Percentiles rank a stretch among this genome's conserved stretches.
Conservation (phyloP, 2,888 invertebrate genomes). For the Agrilus cyanescens region DNA sequence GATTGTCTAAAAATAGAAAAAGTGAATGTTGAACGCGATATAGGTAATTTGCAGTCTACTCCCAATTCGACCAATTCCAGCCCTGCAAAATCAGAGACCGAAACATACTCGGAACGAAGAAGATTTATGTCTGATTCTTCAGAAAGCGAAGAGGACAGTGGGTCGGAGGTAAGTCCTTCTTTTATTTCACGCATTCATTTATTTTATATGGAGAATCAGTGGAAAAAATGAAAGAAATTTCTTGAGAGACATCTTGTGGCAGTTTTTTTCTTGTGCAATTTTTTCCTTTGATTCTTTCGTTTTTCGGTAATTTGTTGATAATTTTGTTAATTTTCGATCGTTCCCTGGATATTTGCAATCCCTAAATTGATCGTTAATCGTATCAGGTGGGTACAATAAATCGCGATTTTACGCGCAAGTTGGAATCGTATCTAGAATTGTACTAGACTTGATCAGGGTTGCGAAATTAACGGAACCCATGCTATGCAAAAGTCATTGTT, state of each 20-base stretch:
- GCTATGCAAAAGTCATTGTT: too few relatives aligned
- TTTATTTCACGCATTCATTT: constrained; percentile 18
- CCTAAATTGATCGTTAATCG: too few relatives aligned
- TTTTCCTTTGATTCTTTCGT: constrained; percentile 13
- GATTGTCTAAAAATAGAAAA: constrained; percentile 73
- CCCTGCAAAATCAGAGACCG: constrained; percentile 75
- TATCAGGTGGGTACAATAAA: too few relatives aligned
- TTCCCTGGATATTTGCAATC: too few relatives aligned
- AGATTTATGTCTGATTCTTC: constrained; percentile 89
- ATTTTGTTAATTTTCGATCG: constrained; percentile 1
- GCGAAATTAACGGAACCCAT: too few relatives aligned
- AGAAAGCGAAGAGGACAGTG: constrained; percentile 93
- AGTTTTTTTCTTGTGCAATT: constrained; percentile 14
- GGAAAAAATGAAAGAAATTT: constrained; percentile 41
- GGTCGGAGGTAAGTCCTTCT: constrained; percentile 72
- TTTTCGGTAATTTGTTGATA: constrained; percentile 4
- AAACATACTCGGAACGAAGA: constrained; percentile 76
- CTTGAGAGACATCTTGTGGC: constrained; percentile 57
- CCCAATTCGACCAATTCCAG: constrained; percentile 71
- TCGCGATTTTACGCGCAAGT: too few relatives aligned
- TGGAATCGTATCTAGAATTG: too few relatives aligned
- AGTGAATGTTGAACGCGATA: constrained; percentile 62
- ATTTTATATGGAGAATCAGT: constrained; percentile 19
- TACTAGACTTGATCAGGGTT: too few relatives aligned
- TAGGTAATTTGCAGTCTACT: constrained; percentile 61